A percentile compares a stretch with the other conserved stretches of the same genome.
Conservation (phyloP, 2,888 invertebrate genomes). For the Ommatoiulus sabulosus region DNA sequence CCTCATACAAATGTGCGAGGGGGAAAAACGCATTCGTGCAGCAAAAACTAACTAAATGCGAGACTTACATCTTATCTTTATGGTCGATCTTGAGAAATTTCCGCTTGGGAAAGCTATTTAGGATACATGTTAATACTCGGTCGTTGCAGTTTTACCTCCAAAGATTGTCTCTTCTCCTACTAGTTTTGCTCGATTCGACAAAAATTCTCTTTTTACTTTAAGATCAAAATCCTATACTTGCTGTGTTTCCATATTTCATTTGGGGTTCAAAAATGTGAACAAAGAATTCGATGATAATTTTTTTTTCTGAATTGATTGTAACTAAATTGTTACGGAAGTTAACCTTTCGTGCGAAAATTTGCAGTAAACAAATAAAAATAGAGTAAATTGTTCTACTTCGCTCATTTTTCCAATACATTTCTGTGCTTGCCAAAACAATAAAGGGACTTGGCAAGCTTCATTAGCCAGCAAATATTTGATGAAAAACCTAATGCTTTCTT, state of each 20-base stretch:
- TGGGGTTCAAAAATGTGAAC: too few species aligned
- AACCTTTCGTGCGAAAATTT: too few species aligned
- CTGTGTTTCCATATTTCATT: too few species aligned
- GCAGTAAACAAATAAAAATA: too few species aligned
- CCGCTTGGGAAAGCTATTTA: conserved; percentile 26
- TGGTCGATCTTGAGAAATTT: conserved; percentile 31
- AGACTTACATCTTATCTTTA: conserved; percentile 32
- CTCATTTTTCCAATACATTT: too few species aligned
- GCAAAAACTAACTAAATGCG: conserved; percentile 9
- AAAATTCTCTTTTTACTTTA: neutral
- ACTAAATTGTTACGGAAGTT: too few species aligned
- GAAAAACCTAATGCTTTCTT: neutral
- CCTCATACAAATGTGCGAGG: conserved; percentile 3
- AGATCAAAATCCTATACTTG: too few species aligned
- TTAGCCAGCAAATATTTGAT: neutral
- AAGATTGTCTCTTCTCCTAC: neutral
- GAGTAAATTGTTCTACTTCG: too few species aligned
- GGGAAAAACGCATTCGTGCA: neutral
- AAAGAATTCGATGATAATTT: too few species aligned
- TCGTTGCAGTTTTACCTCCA: neutral
- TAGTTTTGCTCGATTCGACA: too few species aligned
- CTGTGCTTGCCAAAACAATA: neutral
- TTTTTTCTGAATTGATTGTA: too few species aligned
- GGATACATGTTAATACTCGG: neutral
- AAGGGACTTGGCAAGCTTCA: neutral